Evolutionary conservation across 2,888 invertebrate genomes (phyloP).

Genomic region (Mesoligia furuncula): DNA sequence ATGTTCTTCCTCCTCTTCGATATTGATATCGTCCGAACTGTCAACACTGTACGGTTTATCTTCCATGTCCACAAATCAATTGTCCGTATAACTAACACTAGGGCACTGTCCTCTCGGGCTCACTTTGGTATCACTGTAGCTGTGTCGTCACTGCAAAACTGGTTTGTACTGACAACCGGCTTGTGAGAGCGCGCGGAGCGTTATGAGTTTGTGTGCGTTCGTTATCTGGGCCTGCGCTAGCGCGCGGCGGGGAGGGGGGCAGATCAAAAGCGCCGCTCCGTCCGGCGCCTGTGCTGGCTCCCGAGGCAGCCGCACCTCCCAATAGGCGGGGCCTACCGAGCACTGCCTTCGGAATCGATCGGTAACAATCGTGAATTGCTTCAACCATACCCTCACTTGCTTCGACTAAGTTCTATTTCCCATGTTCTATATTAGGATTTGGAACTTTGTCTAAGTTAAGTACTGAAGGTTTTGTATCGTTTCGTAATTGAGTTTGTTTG

Average conservation of each 20-base stretch:
- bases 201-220: constrained; percentile 89
- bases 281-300: constrained; percentile 87
- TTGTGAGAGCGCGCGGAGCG: constrained; percentile 88
- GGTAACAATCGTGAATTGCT: constrained; percentile 82
- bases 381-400: constrained; percentile 69
- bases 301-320: constrained; percentile 88
- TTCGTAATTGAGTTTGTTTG: constrained; percentile 72
- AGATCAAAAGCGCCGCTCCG: constrained; percentile 87
- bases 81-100: constrained; percentile 85
- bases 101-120: constrained; percentile 77
- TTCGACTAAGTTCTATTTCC: constrained; percentile 74
- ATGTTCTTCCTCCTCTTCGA: constrained; percentile 87
- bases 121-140: constrained; percentile 83
- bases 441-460: constrained; percentile 76
- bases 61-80: constrained; percentile 85
- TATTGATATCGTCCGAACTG: constrained; percentile 89
- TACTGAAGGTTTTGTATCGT: constrained; percentile 67
- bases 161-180: constrained; percentile 89
- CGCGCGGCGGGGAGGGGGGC: constrained; percentile 77
- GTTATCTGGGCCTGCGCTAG: constrained; percentile 84
- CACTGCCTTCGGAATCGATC: constrained; percentile 89
- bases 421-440: constrained; percentile 37
- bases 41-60: constrained; percentile 89
- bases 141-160: constrained; percentile 86
- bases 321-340: constrained; percentile 86